These are phyloP conservation scores for Coracopsis vasa DNA, from an alignment of 2,113 vertebrate genomes.

Conservation along the genomic window DNA sequence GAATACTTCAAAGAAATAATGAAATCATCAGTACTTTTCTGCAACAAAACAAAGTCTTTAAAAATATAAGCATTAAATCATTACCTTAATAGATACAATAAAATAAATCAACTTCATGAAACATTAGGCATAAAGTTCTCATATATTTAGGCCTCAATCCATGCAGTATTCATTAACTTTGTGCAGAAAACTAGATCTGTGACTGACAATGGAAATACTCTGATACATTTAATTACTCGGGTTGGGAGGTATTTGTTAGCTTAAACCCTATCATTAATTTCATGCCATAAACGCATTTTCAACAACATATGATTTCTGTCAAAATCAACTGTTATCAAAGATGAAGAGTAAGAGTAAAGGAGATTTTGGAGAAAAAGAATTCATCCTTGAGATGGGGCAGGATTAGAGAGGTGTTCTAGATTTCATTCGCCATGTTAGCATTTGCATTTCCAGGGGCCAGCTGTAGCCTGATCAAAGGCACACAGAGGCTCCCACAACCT, in stretches of 20 bases:
- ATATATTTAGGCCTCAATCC: not conserved
- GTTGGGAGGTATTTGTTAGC: not conserved
- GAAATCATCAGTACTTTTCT: not conserved
- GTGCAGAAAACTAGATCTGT: not conserved
- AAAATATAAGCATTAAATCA: not conserved
- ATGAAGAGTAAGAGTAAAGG: not conserved
- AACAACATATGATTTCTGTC: not conserved
- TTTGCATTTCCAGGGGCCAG: not conserved
- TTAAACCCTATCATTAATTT: not conserved
- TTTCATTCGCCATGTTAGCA: not conserved
- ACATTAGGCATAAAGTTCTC: not conserved
- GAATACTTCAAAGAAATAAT: not conserved
- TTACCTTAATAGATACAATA: not conserved
- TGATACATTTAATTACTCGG: not conserved
- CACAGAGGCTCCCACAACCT: not conserved
- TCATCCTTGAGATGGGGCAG: not conserved
- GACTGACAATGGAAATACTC: not conserved
- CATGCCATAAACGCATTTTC: not conserved
- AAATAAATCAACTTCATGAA: slow-evolving; percentile 2
- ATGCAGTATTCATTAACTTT: not conserved
- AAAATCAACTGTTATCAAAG: not conserved
- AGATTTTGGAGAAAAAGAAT: not conserved
- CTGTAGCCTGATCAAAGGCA: not conserved
- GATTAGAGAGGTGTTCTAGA: not conserved
- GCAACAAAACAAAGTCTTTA: not conserved